Base-by-base conservation (phyloP, 2,797 vertebrate species). In the Ambastaia sidthimunki region DNA sequence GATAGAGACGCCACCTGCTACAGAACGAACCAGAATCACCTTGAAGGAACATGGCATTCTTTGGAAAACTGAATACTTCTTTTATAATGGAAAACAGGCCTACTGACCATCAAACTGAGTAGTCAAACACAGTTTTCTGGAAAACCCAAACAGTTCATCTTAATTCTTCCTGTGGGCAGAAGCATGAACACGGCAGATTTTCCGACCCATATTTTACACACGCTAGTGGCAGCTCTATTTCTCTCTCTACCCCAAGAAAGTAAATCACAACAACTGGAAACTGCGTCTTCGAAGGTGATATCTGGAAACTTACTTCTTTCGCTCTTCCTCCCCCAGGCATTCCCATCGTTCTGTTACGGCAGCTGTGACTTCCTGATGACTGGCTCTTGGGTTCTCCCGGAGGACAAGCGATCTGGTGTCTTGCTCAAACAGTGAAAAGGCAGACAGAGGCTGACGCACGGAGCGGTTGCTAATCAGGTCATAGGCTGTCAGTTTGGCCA, bases 291-390 rank as follows among this genome's bases (percentile, higher is more conserved):
- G 89, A 90, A 91, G 83, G 89, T 59, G 85, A 90, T 82, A 90
- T 91, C 92, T 93, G 91, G 93, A 94, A 93, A 96, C 97, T 97
- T 95, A 99, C 98, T 95, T 95, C 82, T 91, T 91, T 87, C 92
- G 95, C 68, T 94, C 95, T 83, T 96, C 94, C 92, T 95, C 92
- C 87, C 84, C 90, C 86, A 97, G 88, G 90, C 93, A 94, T 92
- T 96, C 94, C 97, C 97, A 98, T 88, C 92, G 93, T 85, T 95
- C 91, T 86, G 94, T 93, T 83, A 94, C 84, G 57, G 92, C 85
- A 83, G 80, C 5, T 85, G 92, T 90, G 88, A 97, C 90, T 78
- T 95, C 94, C 88, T 95, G 94, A 85, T 95, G 89, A 83, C 91
- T 92, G 81, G 91, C 90, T 83, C 91, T 90, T 55, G 95, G 93